These are phyloP conservation scores for Achroia grisella DNA, from an alignment of 1,140 invertebrate species.

Conservation along the genomic window DNA sequence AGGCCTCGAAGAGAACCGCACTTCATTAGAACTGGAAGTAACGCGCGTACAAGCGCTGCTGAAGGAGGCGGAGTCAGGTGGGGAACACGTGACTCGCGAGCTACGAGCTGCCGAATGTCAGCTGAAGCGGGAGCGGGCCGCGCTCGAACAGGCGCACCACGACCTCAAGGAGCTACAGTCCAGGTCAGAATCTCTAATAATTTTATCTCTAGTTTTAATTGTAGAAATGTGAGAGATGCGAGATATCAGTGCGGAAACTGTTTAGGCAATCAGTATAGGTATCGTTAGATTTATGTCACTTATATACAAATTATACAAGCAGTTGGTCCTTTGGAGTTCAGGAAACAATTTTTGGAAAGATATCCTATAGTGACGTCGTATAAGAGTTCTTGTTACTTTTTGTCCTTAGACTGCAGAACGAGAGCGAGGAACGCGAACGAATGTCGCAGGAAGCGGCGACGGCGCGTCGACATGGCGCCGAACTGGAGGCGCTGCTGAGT, in stretches of 20 bases:
- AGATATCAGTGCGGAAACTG: no score
- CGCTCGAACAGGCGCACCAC: conserved; percentile 80
- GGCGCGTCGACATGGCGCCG: conserved; percentile 82
- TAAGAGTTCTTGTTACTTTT: not conserved
- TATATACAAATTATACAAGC: no score
- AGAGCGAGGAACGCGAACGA: conserved; percentile 84
- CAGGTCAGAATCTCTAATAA: conserved; percentile 34
- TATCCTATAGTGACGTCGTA: no score
- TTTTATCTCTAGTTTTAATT: no score
- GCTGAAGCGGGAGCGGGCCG: conserved; percentile 79
- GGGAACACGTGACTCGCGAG: conserved; percentile 79
- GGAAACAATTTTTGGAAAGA: no score
- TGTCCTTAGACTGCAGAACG: conserved; percentile 77
- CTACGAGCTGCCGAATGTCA: conserved; percentile 80
- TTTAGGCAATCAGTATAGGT: no score
- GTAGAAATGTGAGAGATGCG: no score
- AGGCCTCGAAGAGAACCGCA: conserved; percentile 86
- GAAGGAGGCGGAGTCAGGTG: conserved; percentile 85
- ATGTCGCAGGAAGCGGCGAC: conserved; percentile 81
- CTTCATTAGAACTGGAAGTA: conserved; percentile 80
- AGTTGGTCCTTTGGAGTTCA: no score
- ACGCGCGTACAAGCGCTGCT: conserved; percentile 80
- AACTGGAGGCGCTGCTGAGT: conserved; percentile 82
- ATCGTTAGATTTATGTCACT: no score
- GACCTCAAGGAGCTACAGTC: conserved; percentile 88